Evolutionary conservation across 2,797 vertebrate genomes (phyloP), one percentile per base, ranked within the genome.

Genomic region (Echeneis naucrates): DNA sequence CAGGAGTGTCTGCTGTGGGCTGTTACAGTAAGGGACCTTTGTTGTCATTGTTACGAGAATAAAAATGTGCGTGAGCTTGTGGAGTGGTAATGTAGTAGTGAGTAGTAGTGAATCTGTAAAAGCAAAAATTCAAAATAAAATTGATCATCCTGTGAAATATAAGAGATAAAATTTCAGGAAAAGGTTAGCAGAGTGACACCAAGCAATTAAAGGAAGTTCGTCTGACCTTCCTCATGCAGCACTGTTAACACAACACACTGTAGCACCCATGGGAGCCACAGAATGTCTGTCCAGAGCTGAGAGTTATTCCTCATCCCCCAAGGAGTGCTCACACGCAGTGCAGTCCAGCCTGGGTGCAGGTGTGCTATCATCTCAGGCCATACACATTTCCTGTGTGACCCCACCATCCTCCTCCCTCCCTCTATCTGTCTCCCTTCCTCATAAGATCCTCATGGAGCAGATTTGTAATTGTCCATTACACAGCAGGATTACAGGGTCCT

Each of bases 381-480:
- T 32, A 13, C 50, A 70, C 21, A 24, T 33, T 33, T 33, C 27
- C 8, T 10, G 1, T 3, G 6, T 30, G 30, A n/a, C 30, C 30
- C 30, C 30, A n/a, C n/a, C n/a, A n/a, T n/a, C n/a, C n/a, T n/a
- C n/a, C n/a, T 3, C 30, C 30, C 6, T 30, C 17, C 9, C 24
- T 26, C 70, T 59, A 52, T 67, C 75, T 55, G 26, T 5, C 33
- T 32, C 32, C 37, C 65, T 24, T 53, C 79, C 75, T 70, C 56
- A 52, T 69, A 72, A 27, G 62, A 70, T 82, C 77, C 61, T 77
- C 8, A 1, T 17, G 71, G 58, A 75, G 51, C 56, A 63, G 53
- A 78, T 82, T 74, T 80, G 75, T 76, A 84, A 83, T 76, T 56
- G 66, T 78, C 53, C 71, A 86, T 86, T 79, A 73, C 58, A 80